Percentiles rank a stretch among this genome's conserved stretches.
Conservation (phyloP, 2,797 vertebrate species). For the Hydrolagus colliei region DNA sequence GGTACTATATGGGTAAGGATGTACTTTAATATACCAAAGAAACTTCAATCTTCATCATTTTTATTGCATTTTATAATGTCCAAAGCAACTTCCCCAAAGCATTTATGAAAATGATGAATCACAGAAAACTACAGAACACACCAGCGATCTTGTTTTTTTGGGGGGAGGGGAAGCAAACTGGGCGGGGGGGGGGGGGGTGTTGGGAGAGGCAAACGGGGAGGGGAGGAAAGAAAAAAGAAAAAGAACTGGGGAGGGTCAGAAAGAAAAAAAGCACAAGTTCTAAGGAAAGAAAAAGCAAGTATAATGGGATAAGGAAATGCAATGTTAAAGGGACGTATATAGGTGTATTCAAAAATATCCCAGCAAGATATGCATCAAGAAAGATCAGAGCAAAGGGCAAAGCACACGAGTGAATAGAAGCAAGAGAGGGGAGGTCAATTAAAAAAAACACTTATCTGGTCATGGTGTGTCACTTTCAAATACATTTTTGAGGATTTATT, state of each 20-base stretch:
- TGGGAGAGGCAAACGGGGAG: too few relatives aligned
- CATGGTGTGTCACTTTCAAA: conserved; percentile 31
- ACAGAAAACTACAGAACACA: not conserved
- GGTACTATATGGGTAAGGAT: not conserved
- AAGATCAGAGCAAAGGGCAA: conserved; percentile 2
- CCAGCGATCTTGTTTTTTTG: conserved; percentile 31
- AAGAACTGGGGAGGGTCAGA: not conserved
- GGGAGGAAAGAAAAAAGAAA: not conserved
- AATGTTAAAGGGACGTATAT: not conserved
- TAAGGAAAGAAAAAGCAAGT: not conserved
- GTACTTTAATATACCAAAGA: conserved; percentile 13
- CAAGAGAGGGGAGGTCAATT: not conserved
- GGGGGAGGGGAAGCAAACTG: not conserved
- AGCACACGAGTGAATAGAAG: not conserved
- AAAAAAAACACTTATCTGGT: conserved; percentile 23
- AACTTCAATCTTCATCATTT: conserved; percentile 6
- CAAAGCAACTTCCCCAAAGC: conserved; percentile 19
- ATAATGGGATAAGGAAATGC: not conserved
- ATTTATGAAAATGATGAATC: conserved; percentile 14
- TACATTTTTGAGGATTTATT: conserved; percentile 30
- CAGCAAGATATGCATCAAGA: not conserved
- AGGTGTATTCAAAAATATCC: not conserved
- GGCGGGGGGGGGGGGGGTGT: not conserved
- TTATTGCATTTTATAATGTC: conserved; percentile 10
- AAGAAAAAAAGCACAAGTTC: not conserved